Evolutionary conservation across 2,888 invertebrate species (phyloP), one percentile per base, ranked within the genome.

Genomic region (Electrophaes corylata): DNA sequence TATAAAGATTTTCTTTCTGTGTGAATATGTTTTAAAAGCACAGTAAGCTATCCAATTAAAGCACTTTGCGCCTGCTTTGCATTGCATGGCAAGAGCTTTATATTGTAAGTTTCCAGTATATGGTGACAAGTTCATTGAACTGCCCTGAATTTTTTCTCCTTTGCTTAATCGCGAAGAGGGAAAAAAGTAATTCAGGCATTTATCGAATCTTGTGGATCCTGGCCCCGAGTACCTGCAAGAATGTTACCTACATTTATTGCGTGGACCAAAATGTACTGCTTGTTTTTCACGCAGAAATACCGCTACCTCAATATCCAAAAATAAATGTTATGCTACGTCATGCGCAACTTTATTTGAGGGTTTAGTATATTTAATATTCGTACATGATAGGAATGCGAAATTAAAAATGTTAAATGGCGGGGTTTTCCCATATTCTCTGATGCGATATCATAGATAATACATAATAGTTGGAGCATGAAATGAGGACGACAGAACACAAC

Each of bases 251-350:
- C n/a, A n/a, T n/a, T n/a, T n/a, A n/a, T n/a, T n/a, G 67, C 73
- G 57, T 66, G 70, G 69, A 63, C 71, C 71, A 65, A 69, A 75
- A 73, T 71, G 63, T 64, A 64, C 62, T 64, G 69, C 71, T 53
- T 65, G 70, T 73, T 78, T 81, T 76, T 75, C 72, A 60, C 64
- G 56, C 61, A 62, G 69, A 73, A 73, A 71, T 84, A 84, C 86
- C 86, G 88, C 80, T 88, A 84, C 73, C 68, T 78, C 72, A 74
- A 71, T 78, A 75, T 64, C 69, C 71, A 71, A 75, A 83, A 81
- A 82, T 83, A 83, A 82, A 82, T 73, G 70, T 82, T 77, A 76
- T 73, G 72, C 70, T 70, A 72, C 66, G 75, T 78, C 77, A 78
- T 73, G 67, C 65, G 66, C 59, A 44, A 61, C 47, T 48, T 57